Percentiles rank a stretch among this genome's conserved stretches.
Conservation (phyloP, 2,797 vertebrate species). For the Limnodromus scolopaceus region DNA sequence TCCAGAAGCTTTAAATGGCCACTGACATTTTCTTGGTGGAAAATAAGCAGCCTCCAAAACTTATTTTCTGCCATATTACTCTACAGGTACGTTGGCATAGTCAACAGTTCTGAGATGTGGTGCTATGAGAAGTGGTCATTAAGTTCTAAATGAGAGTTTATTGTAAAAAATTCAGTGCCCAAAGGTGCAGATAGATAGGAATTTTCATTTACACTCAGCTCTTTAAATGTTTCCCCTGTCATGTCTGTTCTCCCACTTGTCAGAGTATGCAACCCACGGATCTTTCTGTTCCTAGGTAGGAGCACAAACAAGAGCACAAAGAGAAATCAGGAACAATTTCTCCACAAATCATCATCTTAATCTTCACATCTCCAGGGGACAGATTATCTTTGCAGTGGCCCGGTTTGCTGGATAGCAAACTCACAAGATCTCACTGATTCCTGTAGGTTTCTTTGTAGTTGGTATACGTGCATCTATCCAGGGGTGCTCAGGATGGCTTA, state of each 20-base stretch:
- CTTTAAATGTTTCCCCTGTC: background rate
- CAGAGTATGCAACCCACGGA: background rate
- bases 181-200: background rate
- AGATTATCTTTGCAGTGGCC: background rate
- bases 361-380: background rate
- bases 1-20: background rate
- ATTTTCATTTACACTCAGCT: background rate
- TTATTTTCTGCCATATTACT: background rate
- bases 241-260: background rate
- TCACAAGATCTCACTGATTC: background rate
- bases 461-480: background rate
- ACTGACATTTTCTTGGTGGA: background rate
- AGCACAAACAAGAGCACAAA: background rate
- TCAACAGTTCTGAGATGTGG: background rate
- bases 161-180: background rate
- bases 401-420: background rate
- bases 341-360: background rate
- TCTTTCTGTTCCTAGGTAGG: background rate
- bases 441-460: background rate
- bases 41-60: background rate
- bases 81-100: background rate
- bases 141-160: constrained; percentile 1
- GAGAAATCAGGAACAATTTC: background rate
- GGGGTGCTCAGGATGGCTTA: background rate
- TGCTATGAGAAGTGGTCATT: background rate